A percentile compares a stretch with the other conserved stretches of the same genome.
These are phyloP conservation scores for Sebastes iracundus DNA, from an alignment of 2,797 vertebrate species.

Conservation along the genomic window DNA sequence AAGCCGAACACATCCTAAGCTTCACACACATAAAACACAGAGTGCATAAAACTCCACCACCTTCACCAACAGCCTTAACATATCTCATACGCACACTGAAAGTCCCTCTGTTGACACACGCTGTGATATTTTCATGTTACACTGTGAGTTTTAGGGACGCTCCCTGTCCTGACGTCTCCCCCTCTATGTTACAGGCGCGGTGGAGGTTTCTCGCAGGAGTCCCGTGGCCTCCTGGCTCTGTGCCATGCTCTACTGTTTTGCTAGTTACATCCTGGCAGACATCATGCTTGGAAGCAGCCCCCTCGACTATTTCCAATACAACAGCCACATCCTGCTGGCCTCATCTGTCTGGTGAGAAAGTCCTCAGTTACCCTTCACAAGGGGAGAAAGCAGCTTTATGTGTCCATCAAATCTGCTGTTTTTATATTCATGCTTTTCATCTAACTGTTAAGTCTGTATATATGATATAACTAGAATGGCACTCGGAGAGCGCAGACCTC, in stretches of 20 bases:
- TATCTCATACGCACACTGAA: background rate
- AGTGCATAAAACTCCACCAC: background rate
- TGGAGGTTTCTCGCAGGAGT: constrained; percentile 93
- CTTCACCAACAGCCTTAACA: background rate
- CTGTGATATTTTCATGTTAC: background rate
- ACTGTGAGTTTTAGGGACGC: background rate
- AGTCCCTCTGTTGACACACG: background rate
- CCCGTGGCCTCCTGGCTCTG: constrained; percentile 97
- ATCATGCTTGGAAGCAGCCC: constrained; percentile 92
- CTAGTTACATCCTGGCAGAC: constrained; percentile 95
- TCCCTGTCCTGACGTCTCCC: constrained; percentile 1
- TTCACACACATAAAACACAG: background rate
- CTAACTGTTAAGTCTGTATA: background rate
- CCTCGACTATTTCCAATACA: constrained; percentile 93
- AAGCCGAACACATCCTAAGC: background rate
- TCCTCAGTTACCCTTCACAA: background rate
- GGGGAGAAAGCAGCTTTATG: background rate
- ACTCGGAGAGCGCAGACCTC: too few species aligned
- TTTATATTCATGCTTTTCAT: background rate
- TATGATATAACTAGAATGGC: background rate
- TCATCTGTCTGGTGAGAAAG: constrained; percentile 93
- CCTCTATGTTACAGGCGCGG: constrained; percentile 75
- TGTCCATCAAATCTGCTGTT: background rate
- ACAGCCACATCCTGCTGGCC: constrained; percentile 93
- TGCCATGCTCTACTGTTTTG: constrained; percentile 98